Evolutionary conservation across 2,797 vertebrate genomes (phyloP).

Genomic region (Enteromius fasciolatus): DNA sequence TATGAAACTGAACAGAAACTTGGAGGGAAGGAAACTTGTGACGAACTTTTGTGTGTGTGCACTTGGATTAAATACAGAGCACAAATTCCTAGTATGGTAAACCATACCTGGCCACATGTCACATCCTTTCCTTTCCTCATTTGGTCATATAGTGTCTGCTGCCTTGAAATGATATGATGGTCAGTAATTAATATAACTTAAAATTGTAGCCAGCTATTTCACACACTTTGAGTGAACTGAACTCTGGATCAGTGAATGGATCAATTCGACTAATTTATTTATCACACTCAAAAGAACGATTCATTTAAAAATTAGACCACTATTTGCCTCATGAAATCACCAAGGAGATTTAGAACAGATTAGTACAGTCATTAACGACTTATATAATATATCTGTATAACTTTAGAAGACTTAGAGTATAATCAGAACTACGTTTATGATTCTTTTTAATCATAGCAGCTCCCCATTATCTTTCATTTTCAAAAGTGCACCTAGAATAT

Average conservation of each 20-base stretch:
- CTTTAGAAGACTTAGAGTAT: not conserved
- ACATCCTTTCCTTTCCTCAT: too few relatives aligned
- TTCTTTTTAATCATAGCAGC: not conserved
- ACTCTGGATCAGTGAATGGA: not conserved
- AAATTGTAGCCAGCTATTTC: not conserved
- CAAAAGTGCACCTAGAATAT: not conserved
- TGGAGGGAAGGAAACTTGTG: not conserved
- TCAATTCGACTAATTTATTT: not conserved
- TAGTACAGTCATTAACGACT: not conserved
- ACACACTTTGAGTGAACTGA: not conserved
- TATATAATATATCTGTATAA: not conserved
- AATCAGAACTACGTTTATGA: not conserved
- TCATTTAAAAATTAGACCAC: not conserved
- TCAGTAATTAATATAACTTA: too few relatives aligned
- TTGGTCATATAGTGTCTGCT: too few relatives aligned
- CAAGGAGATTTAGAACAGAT: not conserved
- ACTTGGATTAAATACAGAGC: too few relatives aligned
- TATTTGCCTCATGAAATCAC: not conserved
- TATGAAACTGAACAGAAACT: constrained; percentile 12
- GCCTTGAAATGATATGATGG: too few relatives aligned
- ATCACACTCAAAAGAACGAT: not conserved
- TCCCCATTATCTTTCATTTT: not conserved
- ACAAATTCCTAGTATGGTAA: too few relatives aligned
- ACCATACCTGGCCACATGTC: too few relatives aligned
- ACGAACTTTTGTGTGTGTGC: not conserved